Conservation (phyloP, 2,888 invertebrate genomes). For the Standfussiana lucernea region DNA sequence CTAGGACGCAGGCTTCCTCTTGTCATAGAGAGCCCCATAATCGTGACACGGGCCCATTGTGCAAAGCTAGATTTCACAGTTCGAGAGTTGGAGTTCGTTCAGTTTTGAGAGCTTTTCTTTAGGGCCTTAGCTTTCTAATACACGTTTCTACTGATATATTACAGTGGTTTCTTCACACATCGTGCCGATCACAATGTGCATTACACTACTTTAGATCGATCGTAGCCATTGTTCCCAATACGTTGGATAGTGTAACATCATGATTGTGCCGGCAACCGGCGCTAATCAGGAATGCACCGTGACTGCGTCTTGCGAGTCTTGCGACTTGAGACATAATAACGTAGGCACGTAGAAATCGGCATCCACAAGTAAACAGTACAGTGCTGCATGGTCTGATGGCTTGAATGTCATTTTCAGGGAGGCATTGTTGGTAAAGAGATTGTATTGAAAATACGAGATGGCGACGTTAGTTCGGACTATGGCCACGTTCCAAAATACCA, state of each 20-base stretch:
- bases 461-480: background rate
- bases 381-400: background rate
- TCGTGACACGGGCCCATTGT: background rate
- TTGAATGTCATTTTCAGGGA: background rate
- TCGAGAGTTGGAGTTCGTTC: too few relatives aligned
- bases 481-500: background rate
- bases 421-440: background rate
- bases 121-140: background rate
- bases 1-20: background rate
- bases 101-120: background rate
- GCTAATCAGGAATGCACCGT: conserved; percentile 69
- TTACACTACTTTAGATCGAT: conserved; percentile 23
- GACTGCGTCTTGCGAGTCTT: conserved; percentile 51
- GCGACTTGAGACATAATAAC: conserved; percentile 41
- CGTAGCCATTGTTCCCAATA: conserved; percentile 48
- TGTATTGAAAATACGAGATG: background rate
- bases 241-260: conserved; percentile 44
- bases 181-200: conserved; percentile 3
- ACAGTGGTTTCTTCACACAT: background rate
- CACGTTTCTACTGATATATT: background rate
- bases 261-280: conserved; percentile 58
- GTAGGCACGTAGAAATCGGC: conserved; percentile 29
- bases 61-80: background rate
- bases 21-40: background rate
- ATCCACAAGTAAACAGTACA: conserved; percentile 38